Percentiles rank a stretch among this genome's conserved stretches.
Conservation (phyloP, 2,888 invertebrate genomes). For the Acrobasis consociella region DNA sequence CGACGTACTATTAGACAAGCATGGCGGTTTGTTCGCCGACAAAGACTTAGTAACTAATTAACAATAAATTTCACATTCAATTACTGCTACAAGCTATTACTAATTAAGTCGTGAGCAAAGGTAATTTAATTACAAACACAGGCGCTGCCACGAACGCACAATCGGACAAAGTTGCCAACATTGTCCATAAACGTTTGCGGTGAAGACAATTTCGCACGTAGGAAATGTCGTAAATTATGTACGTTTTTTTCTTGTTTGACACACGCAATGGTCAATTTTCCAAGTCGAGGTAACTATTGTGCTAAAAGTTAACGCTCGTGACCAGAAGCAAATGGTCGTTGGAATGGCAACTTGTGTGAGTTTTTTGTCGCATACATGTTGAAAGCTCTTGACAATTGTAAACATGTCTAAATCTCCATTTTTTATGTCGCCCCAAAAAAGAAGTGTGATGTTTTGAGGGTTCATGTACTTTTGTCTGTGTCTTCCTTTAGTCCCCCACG, state of each 20-base stretch:
- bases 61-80: constrained; percentile 74
- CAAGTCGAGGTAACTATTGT: constrained; percentile 25
- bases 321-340: constrained; percentile 15
- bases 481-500: no score
- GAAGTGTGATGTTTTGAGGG: no score
- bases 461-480: no score
- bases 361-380: constrained; percentile 5
- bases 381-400: neutral
- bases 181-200: constrained; percentile 26
- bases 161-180: constrained; percentile 8
- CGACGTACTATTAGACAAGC: neutral
- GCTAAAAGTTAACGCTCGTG: constrained; percentile 24
- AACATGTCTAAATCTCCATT: no score
- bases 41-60: constrained; percentile 46
- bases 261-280: constrained; percentile 26
- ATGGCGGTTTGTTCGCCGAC: neutral
- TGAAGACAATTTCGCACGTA: constrained; percentile 29
- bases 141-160: constrained; percentile 34
- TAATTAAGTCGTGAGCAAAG: constrained; percentile 60
- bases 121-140: constrained; percentile 55
- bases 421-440: no score
- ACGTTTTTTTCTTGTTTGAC: constrained; percentile 30
- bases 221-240: constrained; percentile 31
- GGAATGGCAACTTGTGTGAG: neutral
- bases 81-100: constrained; percentile 49